Evolutionary conservation across 2,888 invertebrate genomes (phyloP), one percentile per base, ranked within the genome.

Genomic region (Oligia latruncula): DNA sequence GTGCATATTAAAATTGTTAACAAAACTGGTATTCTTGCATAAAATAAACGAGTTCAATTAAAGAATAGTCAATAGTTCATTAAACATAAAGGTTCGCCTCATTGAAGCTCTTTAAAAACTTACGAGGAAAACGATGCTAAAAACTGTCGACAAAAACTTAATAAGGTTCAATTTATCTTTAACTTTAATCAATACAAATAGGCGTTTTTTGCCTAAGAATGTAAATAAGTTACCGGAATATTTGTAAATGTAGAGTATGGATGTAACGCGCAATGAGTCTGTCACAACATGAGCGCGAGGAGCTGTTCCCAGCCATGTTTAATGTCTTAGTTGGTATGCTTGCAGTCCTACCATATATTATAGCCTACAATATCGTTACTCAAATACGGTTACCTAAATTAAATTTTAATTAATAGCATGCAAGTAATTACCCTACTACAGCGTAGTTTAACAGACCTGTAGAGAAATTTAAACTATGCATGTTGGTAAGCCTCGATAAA

Each of bases 401-500:
- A 92, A 91, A 90, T 84, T 92, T 91, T 92, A 93, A 94, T 94
- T 91, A 93, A 91, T 91, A 90, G 87, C 88, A 90, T 91, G 90
- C 82, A 89, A 91, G 91, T 93, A 93, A 95, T 94, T 93, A 93
- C 90, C 87, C 78, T 82, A 89, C 86, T 87, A 92, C 89, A 91
- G 87, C 90, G 89, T 85, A 86, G 82, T 88, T 88, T 90, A 91
- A 90, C 89, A 90, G 90, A 90, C 82, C 90, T 90, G 82, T 87
- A 86, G 89, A 92, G 93, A 94, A 93, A 94, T 94, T 93, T 92
- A 91, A 94, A 93, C 92, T 93, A 95, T 93, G 92, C 93, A 92
- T 94, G 92, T 92, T 91, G 91, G 91, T 92, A 92, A 92, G 89
- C 88, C 91, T 92, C 93, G 95, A 95, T 95, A 94, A 95, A 95